phyloP scores from a whole-genome alignment of 2,113 vertebrate genomes.

The Forbesichthys agassizii region DNA sequence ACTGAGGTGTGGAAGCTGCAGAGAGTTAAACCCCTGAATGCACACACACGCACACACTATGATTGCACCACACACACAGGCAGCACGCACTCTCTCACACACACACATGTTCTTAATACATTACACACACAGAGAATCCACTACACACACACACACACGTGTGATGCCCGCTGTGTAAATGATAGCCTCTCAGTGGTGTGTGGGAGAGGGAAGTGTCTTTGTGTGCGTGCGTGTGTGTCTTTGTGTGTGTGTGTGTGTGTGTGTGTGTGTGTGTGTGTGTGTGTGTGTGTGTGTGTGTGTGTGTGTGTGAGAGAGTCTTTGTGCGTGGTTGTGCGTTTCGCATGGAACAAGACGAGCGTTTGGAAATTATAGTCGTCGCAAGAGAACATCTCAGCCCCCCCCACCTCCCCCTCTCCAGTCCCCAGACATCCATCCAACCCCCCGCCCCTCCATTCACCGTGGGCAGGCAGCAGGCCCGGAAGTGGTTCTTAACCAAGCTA shows the following conservation, averaged over 20 bases:
- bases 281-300: neutral
- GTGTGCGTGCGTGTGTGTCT: neutral
- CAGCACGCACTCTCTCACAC: too few relatives aligned
- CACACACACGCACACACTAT: too few relatives aligned
- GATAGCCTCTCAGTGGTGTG: slow-evolving; percentile 49
- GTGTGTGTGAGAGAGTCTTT: slow-evolving; percentile 13
- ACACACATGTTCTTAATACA: too few relatives aligned
- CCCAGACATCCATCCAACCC: slow-evolving; percentile 28
- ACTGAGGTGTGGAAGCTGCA: too few relatives aligned
- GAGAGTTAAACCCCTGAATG: too few relatives aligned
- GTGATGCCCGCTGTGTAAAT: slow-evolving; percentile 35
- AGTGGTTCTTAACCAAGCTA: slow-evolving; percentile 54
- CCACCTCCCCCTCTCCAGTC: neutral
- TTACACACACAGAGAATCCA: too few relatives aligned
- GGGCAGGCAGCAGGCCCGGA: slow-evolving; percentile 52
- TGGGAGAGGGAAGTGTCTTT: neutral
- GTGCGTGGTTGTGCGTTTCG: slow-evolving; percentile 8
- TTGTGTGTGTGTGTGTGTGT: too few relatives aligned
- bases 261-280: neutral
- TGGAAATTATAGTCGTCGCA: neutral
- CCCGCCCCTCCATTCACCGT: slow-evolving; percentile 31
- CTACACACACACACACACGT: too few relatives aligned
- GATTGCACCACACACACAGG: too few relatives aligned
- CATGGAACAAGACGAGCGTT: too few relatives aligned
- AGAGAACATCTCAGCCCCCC: slow-evolving; percentile 47